A percentile compares a stretch with the other conserved stretches of the same genome.
Evolutionary conservation across 2,797 vertebrate species (phyloP).

Genomic region (Spinus pinus): DNA sequence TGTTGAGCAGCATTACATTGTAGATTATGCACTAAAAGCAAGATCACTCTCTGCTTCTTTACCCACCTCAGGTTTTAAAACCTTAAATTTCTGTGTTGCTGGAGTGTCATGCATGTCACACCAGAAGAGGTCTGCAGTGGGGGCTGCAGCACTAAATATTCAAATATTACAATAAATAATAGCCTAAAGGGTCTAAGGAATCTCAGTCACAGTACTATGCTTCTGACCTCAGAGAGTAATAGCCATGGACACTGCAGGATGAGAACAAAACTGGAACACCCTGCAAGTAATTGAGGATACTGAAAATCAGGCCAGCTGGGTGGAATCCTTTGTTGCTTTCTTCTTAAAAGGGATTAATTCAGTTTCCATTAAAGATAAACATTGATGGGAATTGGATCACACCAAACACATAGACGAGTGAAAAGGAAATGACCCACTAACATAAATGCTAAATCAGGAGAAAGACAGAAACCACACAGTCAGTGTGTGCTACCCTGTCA

Average conservation of each 20-base stretch:
- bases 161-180: not conserved
- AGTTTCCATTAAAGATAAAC: not conserved
- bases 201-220: not conserved
- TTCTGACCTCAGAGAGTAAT: not conserved
- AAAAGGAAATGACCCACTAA: constrained; percentile 16
- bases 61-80: not conserved
- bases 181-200: not conserved
- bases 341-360: constrained; percentile 8
- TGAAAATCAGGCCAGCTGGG: not conserved
- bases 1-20: not conserved
- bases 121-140: not conserved
- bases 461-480: not conserved
- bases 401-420: not conserved
- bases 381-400: not conserved
- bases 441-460: not conserved
- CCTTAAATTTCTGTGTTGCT: not conserved
- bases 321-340: constrained; percentile 1
- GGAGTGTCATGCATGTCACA: not conserved
- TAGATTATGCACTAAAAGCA: not conserved
- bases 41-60: not conserved
- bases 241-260: not conserved
- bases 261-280: not conserved
- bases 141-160: not conserved
- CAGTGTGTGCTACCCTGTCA: not conserved
- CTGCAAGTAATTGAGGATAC: not conserved